phyloP scores from a whole-genome alignment of 2,113 vertebrate species.

The Callorhinus ursinus region DNA sequence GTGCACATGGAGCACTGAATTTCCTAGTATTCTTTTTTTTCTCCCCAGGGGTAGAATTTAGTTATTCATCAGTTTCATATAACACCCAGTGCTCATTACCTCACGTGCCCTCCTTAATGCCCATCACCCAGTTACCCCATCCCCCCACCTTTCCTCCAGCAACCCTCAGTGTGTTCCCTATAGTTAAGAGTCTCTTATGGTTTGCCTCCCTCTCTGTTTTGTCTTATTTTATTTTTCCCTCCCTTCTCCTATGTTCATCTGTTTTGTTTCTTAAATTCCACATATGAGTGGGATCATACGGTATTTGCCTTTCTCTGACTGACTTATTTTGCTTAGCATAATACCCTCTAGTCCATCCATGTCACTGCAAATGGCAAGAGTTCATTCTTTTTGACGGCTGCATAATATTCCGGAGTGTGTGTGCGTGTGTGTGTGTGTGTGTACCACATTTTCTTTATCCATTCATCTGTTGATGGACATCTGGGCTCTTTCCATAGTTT shows the following conservation, averaged over 20 bases:
- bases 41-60: not conserved
- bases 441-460: too few relatives aligned
- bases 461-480: too few relatives aligned
- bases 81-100: not conserved
- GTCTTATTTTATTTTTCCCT: not conserved
- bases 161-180: not conserved
- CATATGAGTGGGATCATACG: not conserved
- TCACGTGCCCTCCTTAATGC: not conserved
- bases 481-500: too few relatives aligned
- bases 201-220: not conserved
- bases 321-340: too few relatives aligned
- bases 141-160: not conserved
- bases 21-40: not conserved
- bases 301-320: too few relatives aligned
- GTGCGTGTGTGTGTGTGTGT: too few relatives aligned
- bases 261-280: not conserved
- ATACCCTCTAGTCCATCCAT: too few relatives aligned
- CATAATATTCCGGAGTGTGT: too few relatives aligned
- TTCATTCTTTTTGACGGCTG: too few relatives aligned
- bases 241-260: not conserved
- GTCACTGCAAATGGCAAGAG: not conserved
- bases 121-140: not conserved
- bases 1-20: not conserved
- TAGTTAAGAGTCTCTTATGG: not conserved
- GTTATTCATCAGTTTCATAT: not conserved